Percentiles rank a stretch among this genome's conserved stretches.
phyloP scores from a whole-genome alignment of 1,140 invertebrate species.

The Parapsyche elsis region DNA sequence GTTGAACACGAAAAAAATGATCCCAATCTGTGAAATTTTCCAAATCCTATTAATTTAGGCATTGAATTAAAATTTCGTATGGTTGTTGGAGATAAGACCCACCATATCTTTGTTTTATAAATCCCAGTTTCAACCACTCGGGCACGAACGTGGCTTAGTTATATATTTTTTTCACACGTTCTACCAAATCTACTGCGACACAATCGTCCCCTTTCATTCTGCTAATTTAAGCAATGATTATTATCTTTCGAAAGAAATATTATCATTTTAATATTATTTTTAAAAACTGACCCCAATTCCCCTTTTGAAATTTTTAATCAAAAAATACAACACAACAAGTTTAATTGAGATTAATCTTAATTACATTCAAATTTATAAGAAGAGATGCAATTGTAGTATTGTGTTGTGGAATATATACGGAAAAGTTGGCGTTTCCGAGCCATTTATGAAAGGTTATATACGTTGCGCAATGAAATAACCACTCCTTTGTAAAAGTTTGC shows the following conservation, averaged over 20 bases:
- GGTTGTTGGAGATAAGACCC: background rate
- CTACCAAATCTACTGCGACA: background rate
- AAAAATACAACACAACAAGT: too few species aligned
- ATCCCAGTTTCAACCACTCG: background rate
- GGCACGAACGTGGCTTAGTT: background rate
- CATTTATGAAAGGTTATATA: too few species aligned
- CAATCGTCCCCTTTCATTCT: background rate
- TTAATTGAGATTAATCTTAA: too few species aligned
- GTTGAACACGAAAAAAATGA: too few species aligned
- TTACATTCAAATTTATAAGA: too few species aligned
- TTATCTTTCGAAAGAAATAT: background rate
- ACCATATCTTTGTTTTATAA: constrained; percentile 13
- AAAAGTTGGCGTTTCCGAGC: too few species aligned
- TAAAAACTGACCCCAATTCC: too few species aligned
- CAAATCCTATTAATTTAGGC: constrained; percentile 10
- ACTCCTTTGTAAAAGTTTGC: background rate
- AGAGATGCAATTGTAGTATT: too few species aligned
- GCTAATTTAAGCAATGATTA: background rate
- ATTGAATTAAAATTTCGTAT: constrained; percentile 17
- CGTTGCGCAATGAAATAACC: too few species aligned
- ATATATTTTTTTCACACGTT: too few species aligned
- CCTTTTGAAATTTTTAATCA: too few species aligned
- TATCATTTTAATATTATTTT: background rate
- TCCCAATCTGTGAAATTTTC: background rate
- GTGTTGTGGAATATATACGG: too few species aligned